Base-by-base conservation (phyloP, 2,113 vertebrate genomes). In the Siphamia tubifer region DNA sequence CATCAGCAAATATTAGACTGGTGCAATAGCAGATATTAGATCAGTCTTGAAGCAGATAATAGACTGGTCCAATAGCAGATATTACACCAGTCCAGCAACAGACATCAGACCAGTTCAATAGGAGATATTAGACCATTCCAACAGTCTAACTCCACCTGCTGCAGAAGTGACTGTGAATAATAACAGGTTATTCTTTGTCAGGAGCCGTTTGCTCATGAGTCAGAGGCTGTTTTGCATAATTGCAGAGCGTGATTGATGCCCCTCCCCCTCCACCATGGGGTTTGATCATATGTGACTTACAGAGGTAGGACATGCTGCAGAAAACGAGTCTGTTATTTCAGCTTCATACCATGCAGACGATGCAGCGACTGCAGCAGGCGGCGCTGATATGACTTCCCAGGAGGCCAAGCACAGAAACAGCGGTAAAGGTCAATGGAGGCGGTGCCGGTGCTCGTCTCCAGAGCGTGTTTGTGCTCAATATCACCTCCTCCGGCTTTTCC, bases 371-470 rank as follows among this genome's bases (percentile, higher is more conserved):
- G 64, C 64, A 76, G 77, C 44, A 34, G 45, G 27, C 42, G 3
- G 11, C 13, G 23, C 48, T 51, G 67, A 71, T 83, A 66, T 48
- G 47, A 84, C 84, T 83, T 81, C 72, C 78, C 84, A 54, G 58
- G 24, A 13, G 49, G 57, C 52, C 56, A 43, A 1, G 52, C 39
- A 44, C 66, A 55, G 32, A 70, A 81, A 58, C 75, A 45, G 82
- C 23, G 54, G 75, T 68, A 69, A 89, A 83, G 81, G 79, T 90
- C 83, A 88, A n/a, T n/a, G n/a, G n/a, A n/a, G n/a, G n/a, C n/a
- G n/a, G 32, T 38, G 75, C 34, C 58, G 3, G 57, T 58, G 74
- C 80, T 81, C 68, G 68, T 86, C 72, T 72, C 74, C 68, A 68
- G 63, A 31, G 77, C 66, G 8, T n/a, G n/a, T 19, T 74, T 52